phyloP scores from a whole-genome alignment of 1,140 invertebrate species.

The Armadillidium nasatum region DNA sequence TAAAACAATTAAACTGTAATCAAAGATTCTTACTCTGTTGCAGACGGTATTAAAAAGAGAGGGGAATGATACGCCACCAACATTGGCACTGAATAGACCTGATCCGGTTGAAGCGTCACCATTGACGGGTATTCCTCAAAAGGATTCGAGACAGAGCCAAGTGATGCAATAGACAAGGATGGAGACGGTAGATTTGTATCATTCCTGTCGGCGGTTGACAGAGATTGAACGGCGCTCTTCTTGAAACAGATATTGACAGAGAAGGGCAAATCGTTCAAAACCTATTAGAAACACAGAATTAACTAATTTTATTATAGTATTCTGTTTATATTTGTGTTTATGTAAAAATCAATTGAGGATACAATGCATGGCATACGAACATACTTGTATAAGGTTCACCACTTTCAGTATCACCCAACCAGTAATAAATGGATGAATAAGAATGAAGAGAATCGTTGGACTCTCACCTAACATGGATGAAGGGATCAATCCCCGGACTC shows the following conservation, averaged over 20 bases:
- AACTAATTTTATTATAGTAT: too few relatives aligned
- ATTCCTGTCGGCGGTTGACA: slow-evolving; percentile 23
- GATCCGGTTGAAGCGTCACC: slow-evolving; percentile 65
- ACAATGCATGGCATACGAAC: too few relatives aligned
- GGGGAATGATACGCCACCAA: slow-evolving; percentile 55
- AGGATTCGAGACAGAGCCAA: slow-evolving; percentile 66
- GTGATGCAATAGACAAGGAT: slow-evolving; percentile 56
- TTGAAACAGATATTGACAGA: slow-evolving; percentile 56
- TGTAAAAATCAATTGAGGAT: too few relatives aligned
- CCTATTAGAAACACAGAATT: slow-evolving; percentile 54
- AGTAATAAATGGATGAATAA: too few relatives aligned
- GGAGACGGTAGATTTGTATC: not conserved
- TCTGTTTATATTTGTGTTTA: too few relatives aligned
- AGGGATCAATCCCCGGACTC: too few relatives aligned
- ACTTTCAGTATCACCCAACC: too few relatives aligned
- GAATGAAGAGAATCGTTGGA: too few relatives aligned
- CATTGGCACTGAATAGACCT: slow-evolving; percentile 68
- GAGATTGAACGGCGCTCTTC: slow-evolving; percentile 35
- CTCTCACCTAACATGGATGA: too few relatives aligned
- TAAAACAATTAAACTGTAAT: not conserved
- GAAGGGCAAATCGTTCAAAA: slow-evolving; percentile 71
- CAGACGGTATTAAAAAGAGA: not conserved
- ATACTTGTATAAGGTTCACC: too few relatives aligned
- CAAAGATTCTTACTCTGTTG: not conserved
- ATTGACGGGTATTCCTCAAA: slow-evolving; percentile 70